Evolutionary conservation across 2,888 invertebrate species (phyloP), one percentile per base, ranked within the genome.

Genomic region (Napeogenes inachia): DNA sequence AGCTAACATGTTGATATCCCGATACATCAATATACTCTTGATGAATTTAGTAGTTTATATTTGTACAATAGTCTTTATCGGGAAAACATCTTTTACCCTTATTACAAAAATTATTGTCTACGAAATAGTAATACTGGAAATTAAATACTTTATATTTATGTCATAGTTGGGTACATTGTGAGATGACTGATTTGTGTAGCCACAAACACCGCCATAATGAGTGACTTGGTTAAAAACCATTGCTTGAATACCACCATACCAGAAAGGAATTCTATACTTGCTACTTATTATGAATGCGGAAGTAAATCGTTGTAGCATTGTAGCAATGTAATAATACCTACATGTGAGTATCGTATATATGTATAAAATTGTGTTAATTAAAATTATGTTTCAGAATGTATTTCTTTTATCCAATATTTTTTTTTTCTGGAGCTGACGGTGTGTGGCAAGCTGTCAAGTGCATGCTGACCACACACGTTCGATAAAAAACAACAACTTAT

Each of bases 241-340:
- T 6, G n/a, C n/a, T 55, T 13, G 8, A 35, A 35, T 38, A 55
- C 13, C 13, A 55, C n/a, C 21, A 35, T 38, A 35, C 38, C 33
- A 55, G 13, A 55, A 35, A 38, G 13, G 12, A 32, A 57, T 57
- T 45, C 38, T 45, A 45, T 35, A 47, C 50, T 4, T 50, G 50
- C 5, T 10, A 42, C 21, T 13, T 50, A 50, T 50, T 3, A 21
- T 21, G 21, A 21, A 50, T 50, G 4, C 10, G 21, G 13, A 50
- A 50, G 21, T 50, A 50, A 50, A 21, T 50, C 5, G 4, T 10
- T 21, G 30, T 13, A 10, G 21, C 4, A 30, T 13, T 21, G 4
- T n/a, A 50, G 50, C n/a, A 30, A 30, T 30, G 6, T 50, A 50
- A 50, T 13, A 21, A 10, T 21, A 30, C 13, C 2, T 21, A 3